A percentile compares a stretch with the other conserved stretches of the same genome.
phyloP scores from a whole-genome alignment of 2,888 invertebrate species.

The Hirtodrosophila duncani region DNA sequence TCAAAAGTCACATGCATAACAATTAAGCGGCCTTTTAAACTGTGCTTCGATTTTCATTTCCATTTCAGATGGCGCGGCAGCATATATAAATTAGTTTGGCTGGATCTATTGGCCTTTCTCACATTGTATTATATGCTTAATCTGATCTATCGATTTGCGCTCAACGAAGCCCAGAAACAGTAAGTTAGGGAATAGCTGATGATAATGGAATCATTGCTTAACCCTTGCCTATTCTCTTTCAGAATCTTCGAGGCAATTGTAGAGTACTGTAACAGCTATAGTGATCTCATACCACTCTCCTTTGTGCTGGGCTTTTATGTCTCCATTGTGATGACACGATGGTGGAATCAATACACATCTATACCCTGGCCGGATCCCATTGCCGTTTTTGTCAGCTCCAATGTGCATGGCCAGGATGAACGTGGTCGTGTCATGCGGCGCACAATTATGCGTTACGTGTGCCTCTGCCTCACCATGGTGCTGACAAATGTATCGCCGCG shows the following conservation, averaged over 20 bases:
- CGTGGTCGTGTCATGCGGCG: slow-evolving; percentile 89
- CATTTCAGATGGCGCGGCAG: slow-evolving; percentile 93
- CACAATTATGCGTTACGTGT: slow-evolving; percentile 90
- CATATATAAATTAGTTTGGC: slow-evolving; percentile 96
- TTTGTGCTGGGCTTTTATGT: slow-evolving; percentile 97
- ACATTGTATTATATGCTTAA: slow-evolving; percentile 88
- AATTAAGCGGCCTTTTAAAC: neutral
- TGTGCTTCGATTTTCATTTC: neutral
- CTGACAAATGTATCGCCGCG: slow-evolving; percentile 91
- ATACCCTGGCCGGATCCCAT: slow-evolving; percentile 93
- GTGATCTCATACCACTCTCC: slow-evolving; percentile 92
- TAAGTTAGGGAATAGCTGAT: too few relatives aligned
- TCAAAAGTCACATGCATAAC: neutral
- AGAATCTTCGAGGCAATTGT: slow-evolving; percentile 90
- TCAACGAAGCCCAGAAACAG: slow-evolving; percentile 85
- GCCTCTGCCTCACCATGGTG: slow-evolving; percentile 92
- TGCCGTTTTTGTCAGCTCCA: slow-evolving; percentile 91
- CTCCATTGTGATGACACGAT: slow-evolving; percentile 93
- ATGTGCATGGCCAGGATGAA: slow-evolving; percentile 91
- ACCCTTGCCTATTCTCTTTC: slow-evolving; percentile 27
- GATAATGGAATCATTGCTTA: neutral
- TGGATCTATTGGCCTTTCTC: slow-evolving; percentile 90
- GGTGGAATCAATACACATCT: slow-evolving; percentile 91
- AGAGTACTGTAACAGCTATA: slow-evolving; percentile 91
- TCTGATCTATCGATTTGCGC: slow-evolving; percentile 85